Conservation (phyloP, 2,888 invertebrate species). For the Leucania comma region DNA sequence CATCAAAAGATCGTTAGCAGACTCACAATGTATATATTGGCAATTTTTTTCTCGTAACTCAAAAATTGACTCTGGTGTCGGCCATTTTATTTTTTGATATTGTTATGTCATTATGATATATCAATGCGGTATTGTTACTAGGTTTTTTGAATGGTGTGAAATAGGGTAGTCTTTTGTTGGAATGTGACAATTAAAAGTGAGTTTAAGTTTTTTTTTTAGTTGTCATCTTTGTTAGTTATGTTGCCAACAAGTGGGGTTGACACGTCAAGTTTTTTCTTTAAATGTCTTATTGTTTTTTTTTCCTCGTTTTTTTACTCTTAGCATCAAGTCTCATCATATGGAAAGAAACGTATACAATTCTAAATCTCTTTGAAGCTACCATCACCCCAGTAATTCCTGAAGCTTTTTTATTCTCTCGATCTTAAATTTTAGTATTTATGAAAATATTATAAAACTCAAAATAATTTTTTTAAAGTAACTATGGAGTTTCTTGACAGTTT, state of each 20-base stretch:
- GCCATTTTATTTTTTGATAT: constrained; percentile 62
- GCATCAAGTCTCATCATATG: no score
- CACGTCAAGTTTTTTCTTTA: constrained; percentile 4
- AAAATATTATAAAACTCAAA: no score
- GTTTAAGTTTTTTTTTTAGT: constrained; percentile 50
- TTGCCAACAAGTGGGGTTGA: constrained; percentile 49
- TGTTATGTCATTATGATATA: constrained; percentile 73
- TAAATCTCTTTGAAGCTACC: no score
- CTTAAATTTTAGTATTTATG: no score
- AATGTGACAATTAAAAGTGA: constrained; percentile 67
- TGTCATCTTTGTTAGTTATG: constrained; percentile 46
- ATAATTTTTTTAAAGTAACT: no score
- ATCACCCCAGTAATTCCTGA: no score
- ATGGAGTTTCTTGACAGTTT: no score
- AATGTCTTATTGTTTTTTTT: no score
- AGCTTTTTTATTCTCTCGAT: no score
- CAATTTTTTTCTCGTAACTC: constrained; percentile 87
- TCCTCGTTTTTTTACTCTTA: no score
- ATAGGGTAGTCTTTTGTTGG: constrained; percentile 63
- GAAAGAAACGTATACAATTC: no score
- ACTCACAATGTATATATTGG: constrained; percentile 81
- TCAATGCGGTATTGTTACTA: constrained; percentile 71
- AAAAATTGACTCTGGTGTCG: constrained; percentile 75
- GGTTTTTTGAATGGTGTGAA: constrained; percentile 69
- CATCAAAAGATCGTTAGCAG: constrained; percentile 89